Evolutionary conservation across 2,797 vertebrate species (phyloP), one percentile per base, ranked within the genome.

Genomic region (Sebastes kiyomatsui): DNA sequence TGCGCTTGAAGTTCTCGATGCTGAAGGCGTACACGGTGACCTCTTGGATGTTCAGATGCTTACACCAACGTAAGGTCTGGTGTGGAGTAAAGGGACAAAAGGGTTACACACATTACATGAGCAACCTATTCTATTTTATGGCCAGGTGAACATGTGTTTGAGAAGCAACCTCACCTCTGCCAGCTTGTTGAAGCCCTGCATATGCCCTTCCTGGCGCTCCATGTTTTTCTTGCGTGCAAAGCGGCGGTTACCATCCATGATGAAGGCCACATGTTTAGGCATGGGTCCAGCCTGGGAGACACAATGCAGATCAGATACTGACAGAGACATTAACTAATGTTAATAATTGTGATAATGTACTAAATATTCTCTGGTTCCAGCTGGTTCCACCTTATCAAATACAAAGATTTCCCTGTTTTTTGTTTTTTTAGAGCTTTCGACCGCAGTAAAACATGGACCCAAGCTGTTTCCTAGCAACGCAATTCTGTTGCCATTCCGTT

Each of bases 1-100:
- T 96, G 74, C 99, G 97, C 81, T 99, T 99, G 90, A 99, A 99
- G 93, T 99, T 99, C 94, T 99, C 98, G n/a, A 99, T 99, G 93
- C 98, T 99, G 93, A 99, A 99, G 8, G 99, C 99, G 28, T 99
- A 99, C 38, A 99, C 98, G 0, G 99, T 99, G 77, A 99, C 98
- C 88, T 99, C 99, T 20, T 71, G 96, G 89, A 99, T 97, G 84
- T 97, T 97, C 93, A 99, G 93, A 77, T 98, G 97, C 87, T 99
- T 94, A 87, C 99, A 99, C 99, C 99, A 99, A 49, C 97, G 96
- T 16, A 99, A 94, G 0, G 98, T 98, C 99, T 99, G 86, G 32
- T 69, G 55, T 18, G 38, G 38, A 42, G 14, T 27, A 85, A 85
- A 65, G 86, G 77, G 35, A 83, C 9, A n/a, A 61, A 61, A 2